Evolutionary conservation across 2,797 vertebrate genomes (phyloP), one percentile per base, ranked within the genome.

Genomic region (Pelodytes ibericus): DNA sequence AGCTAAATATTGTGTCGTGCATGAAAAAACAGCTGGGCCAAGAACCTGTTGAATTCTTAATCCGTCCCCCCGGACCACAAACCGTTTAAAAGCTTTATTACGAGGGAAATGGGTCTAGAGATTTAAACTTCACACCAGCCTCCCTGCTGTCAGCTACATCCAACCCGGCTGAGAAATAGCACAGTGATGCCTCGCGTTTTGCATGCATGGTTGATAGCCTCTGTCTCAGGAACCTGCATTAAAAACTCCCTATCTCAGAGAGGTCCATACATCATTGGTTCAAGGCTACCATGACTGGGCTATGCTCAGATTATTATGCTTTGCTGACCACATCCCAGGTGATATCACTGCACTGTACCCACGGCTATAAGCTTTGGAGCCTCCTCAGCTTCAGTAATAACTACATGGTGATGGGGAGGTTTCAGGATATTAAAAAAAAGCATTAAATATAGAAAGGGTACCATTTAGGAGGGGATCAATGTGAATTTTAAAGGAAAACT

Each of bases 51-150:
- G 66, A 79, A 80, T 58, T 59, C 75, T 70, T 80, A 41, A 82
- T 51, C 61, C 30, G 56, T 47, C 82, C 81, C 81, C 41, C 2
- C 63, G 79, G 85, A 79, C 74, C 68, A 62, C 62, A 77, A 83
- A 79, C 3, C 4, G 75, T 44, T 80, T 85, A 77, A 84, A 62
- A 70, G 81, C 75, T 79, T 85, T 80, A 83, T 81, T 80, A 81
- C 75, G 72, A 20, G 51, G 18, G 36, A 39, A 71, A 67, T n/a
- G 51, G 41, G 67, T 65, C 75, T 62, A 57, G 53, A 22, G 75
- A 76, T 58, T 53, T n/a, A 47, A 68, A 60, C 24, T 36, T 75
- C 74, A 62, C 65, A 69, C 65, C 58, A 26, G 20, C 56, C 67
- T 71, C 67, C 60, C 33, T 6, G 25, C 67, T 53, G 25, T 25